Evolutionary conservation across 2,888 invertebrate genomes (phyloP), one percentile per base, ranked within the genome.

Genomic region (Abscondita cerata): DNA sequence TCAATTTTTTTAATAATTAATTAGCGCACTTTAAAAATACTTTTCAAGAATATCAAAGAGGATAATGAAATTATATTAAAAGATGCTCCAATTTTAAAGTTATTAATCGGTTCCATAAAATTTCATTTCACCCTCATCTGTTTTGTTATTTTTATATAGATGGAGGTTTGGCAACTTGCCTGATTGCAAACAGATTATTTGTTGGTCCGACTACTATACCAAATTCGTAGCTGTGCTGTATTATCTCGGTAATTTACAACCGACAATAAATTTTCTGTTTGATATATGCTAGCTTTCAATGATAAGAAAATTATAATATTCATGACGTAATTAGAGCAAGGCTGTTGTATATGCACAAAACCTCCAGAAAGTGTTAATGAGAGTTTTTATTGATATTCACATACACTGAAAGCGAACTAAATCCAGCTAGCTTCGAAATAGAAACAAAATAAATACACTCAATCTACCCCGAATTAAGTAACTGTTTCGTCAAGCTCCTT

Each of bases 271-370:
- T 61, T 61, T 61, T 13, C 25, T 40, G 25, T 52, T 61, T 61
- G 52, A 61, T 61, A 52, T 61, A 61, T 61, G 33, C 56, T 33
- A 57, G 53, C 47, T 52, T 52, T 62, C 64, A 67, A 66, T 67
- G 67, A 70, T 65, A 69, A 68, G 67, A 70, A 70, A 71, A 70
- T 65, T 68, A 67, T 65, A 71, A 71, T 70, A 71, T 70, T 68
- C 68, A 69, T 70, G 65, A 66, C 65, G 67, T 68, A 69, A 70
- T 69, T 70, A 67, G 60, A 59, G 33, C 59, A 48, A 64, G 58
- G 56, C 55, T 65, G 64, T 66, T 68, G 59, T 65, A 62, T 68
- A 68, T 68, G 66, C 68, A 65, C 61, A 60, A 62, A 54, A 33
- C 6, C 47, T 38, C 25, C 25, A 25, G 25, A 25, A 25, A 25